These are phyloP conservation scores for Argentina silus DNA, from an alignment of 2,797 vertebrate species.

Conservation along the genomic window DNA sequence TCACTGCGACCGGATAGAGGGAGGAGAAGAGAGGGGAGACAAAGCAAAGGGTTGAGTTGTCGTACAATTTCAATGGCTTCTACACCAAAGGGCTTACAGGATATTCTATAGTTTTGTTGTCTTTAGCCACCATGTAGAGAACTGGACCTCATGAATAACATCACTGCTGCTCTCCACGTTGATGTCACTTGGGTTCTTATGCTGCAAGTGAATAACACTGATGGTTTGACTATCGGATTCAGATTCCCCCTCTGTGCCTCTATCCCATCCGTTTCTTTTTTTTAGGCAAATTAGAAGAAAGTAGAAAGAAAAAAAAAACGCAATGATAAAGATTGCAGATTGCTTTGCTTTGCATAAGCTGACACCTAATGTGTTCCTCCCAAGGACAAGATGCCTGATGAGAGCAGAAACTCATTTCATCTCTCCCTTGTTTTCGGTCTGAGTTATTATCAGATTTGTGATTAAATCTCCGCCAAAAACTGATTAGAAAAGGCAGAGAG, in stretches of 20 bases:
- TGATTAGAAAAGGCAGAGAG: constrained; percentile 73
- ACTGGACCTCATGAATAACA: not conserved
- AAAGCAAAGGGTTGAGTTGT: constrained; percentile 41
- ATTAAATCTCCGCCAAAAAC: constrained; percentile 73
- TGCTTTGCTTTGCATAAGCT: constrained; percentile 65
- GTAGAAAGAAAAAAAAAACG: constrained; percentile 18
- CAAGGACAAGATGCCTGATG: constrained; percentile 69
- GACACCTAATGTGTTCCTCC: constrained; percentile 59
- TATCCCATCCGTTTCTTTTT: constrained; percentile 20
- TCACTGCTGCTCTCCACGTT: constrained; percentile 7
- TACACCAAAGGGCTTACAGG: constrained; percentile 29
- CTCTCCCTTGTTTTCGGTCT: constrained; percentile 64
- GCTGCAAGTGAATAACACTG: constrained; percentile 34
- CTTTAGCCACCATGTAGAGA: not conserved
- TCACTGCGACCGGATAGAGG: constrained; percentile 78
- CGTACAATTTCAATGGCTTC: not conserved
- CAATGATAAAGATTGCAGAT: constrained; percentile 53
- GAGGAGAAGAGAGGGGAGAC: constrained; percentile 16
- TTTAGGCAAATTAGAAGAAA: constrained; percentile 20
- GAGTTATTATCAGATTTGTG: constrained; percentile 75
- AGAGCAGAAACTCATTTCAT: constrained; percentile 71
- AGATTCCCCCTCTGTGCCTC: constrained; percentile 42
- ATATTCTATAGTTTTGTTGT: not conserved
- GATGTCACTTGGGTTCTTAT: not conserved
- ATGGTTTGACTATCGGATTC: constrained; percentile 46